phyloP scores from a whole-genome alignment of 2,113 vertebrate genomes.

The Pseudopodoces humilis region DNA sequence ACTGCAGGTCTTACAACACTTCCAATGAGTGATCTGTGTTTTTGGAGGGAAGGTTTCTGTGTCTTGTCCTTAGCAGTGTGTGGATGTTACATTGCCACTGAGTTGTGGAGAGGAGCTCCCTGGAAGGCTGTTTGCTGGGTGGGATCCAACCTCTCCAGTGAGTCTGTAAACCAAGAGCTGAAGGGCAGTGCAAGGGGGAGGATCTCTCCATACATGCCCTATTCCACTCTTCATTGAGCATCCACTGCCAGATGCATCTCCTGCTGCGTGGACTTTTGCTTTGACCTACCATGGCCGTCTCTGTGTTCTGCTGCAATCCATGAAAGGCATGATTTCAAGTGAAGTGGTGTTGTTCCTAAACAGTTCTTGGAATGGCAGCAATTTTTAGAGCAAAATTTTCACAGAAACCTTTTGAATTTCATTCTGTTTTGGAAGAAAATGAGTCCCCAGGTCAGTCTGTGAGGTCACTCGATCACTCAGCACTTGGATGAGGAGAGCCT shows the following conservation, averaged over 20 bases:
- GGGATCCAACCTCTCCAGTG: background rate
- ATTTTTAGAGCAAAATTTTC: constrained; percentile 6
- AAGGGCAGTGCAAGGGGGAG: background rate
- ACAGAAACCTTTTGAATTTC: constrained; percentile 21
- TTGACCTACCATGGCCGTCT: background rate
- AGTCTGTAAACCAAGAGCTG: background rate
- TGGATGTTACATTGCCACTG: background rate
- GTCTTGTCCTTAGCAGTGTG: background rate
- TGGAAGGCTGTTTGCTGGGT: background rate
- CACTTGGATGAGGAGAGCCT: constrained; percentile 37
- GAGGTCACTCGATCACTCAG: constrained; percentile 62
- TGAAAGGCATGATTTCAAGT: background rate
- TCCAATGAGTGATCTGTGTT: background rate
- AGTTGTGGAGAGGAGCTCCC: background rate
- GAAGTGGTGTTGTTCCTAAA: background rate
- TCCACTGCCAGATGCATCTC: background rate
- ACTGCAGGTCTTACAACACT: background rate
- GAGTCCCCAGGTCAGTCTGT: constrained; percentile 46
- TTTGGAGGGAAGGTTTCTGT: background rate
- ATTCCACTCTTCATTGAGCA: background rate
- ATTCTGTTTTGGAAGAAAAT: constrained; percentile 32
- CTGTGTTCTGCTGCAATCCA: background rate
- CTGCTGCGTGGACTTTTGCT: background rate
- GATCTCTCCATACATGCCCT: background rate
- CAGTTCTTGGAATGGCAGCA: background rate